Conservation (phyloP, 2,888 invertebrate genomes). For the Drosophila aldrichi region DNA sequence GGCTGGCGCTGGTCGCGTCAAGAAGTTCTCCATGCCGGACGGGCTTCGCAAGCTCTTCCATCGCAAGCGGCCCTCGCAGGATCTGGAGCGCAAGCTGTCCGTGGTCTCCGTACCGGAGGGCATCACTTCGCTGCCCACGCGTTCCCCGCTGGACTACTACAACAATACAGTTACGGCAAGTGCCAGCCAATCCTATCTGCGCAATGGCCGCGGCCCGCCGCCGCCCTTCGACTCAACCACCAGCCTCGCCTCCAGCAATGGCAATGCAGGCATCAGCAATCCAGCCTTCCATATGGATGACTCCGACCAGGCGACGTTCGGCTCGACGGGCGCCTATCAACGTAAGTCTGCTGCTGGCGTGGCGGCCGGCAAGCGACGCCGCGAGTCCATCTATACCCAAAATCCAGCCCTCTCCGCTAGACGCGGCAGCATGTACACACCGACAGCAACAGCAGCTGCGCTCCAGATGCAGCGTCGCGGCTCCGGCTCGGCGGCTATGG, state of each 20-base stretch:
- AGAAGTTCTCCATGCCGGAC: conserved; percentile 84
- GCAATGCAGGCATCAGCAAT: conserved; percentile 59
- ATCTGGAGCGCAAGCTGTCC: conserved; percentile 80
- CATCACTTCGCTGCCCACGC: conserved; percentile 45
- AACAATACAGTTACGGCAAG: conserved; percentile 80
- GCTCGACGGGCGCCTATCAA: conserved; percentile 70
- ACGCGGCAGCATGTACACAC: conserved; percentile 81
- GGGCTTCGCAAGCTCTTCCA: conserved; percentile 83
- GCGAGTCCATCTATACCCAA: conserved; percentile 83
- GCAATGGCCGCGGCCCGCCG: conserved; percentile 68
- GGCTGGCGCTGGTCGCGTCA: conserved; percentile 55
- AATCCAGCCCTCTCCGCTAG: conserved; percentile 78
- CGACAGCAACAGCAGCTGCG: conserved; percentile 54
- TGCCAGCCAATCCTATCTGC: conserved; percentile 66
- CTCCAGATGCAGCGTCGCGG: conserved; percentile 78
- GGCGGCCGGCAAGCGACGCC: conserved; percentile 65
- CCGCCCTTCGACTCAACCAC: conserved; percentile 56
- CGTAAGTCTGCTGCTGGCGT: conserved; percentile 55
- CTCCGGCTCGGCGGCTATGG: conserved; percentile 61
- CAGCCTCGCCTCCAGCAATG: conserved; percentile 49
- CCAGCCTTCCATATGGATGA: conserved; percentile 65
- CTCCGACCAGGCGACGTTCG: conserved; percentile 54
- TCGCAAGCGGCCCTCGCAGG: conserved; percentile 81
- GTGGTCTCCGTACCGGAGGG: conserved; percentile 82
- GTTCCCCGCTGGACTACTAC: conserved; percentile 72